Percentiles rank a stretch among this genome's conserved stretches.
phyloP scores from a whole-genome alignment of 2,113 vertebrate genomes.

The Perognathus longimembris region DNA sequence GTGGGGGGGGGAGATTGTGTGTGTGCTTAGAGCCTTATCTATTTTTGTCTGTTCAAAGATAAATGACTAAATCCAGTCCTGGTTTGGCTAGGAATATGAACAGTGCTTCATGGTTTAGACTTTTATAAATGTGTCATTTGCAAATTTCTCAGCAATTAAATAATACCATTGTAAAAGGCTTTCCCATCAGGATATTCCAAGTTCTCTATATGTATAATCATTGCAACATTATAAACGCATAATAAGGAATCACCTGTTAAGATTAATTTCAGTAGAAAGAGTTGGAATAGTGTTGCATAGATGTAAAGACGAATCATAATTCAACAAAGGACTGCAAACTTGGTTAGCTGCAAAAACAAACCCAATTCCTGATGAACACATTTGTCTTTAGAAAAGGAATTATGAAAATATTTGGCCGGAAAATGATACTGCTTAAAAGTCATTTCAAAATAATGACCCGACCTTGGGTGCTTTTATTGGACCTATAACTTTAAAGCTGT shows the following conservation, averaged over 20 bases:
- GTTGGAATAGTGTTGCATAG: constrained; percentile 53
- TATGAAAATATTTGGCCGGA: constrained; percentile 67
- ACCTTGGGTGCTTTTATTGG: constrained; percentile 58
- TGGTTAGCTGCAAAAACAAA: constrained; percentile 72
- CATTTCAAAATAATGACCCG: constrained; percentile 72
- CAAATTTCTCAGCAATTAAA: constrained; percentile 69
- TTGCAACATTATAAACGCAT: constrained; percentile 68
- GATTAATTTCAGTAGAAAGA: constrained; percentile 53
- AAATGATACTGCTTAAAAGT: constrained; percentile 73
- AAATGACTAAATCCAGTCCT: neutral
- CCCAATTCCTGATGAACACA: constrained; percentile 62
- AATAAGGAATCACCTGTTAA: constrained; percentile 50
- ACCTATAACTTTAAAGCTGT: constrained; percentile 69
- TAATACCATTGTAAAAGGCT: constrained; percentile 60
- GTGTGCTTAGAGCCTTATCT: no score
- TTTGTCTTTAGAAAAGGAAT: constrained; percentile 73
- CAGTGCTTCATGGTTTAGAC: constrained; percentile 36
- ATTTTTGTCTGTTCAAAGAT: neutral
- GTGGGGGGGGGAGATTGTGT: no score
- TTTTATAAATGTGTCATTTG: constrained; percentile 65
- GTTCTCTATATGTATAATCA: constrained; percentile 60
- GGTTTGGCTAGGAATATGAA: neutral
- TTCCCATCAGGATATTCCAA: constrained; percentile 56
- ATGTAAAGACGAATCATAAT: constrained; percentile 63
- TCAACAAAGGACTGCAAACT: constrained; percentile 52